Base-by-base conservation (phyloP, 2,888 invertebrate species). In the Cryptophagus acutangulus region DNA sequence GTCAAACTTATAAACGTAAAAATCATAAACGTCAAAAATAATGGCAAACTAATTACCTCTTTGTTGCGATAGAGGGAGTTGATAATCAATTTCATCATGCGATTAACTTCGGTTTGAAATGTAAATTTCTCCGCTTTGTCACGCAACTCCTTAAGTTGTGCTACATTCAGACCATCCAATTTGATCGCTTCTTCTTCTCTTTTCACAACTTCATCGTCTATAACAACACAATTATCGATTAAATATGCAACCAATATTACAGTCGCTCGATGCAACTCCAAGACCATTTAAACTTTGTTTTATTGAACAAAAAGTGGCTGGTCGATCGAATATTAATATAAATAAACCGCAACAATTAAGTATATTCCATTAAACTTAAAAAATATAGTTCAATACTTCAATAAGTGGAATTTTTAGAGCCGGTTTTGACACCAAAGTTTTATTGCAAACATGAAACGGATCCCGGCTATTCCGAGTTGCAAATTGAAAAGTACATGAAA, bases 21-120 rank as follows among this genome's bases (percentile, higher is more conserved):
- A 14, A 12, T 17, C 12, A 14, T 9, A n/a, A 1, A 8, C 1
- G 9, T 36, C 17, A 16, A 13, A 5, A 9, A 36, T 20, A 29
- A 28, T 17, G 3, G n/a, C 13, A 15, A 36, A 17, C n/a, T n/a
- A n/a, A n/a, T 55, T 62, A 85, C 87, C 76, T 99, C 99, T 73
- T 99, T 99, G 71, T 99, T 99, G 59, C 94, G 82, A 73, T 99
- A 99, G 5, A 99, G 76, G 5, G 99, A 99, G 74, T 99, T 99
- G 67, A 99, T 99, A 71, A 99, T 99, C 43, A 99, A 81, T 71
- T 99, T 99, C 99, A 99, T 99, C 95, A 99, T 96, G 42, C 97
- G 87, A 73, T 95, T 95, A 28, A 99, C 99, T 74, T 99, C 99
- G 1, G 99, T 95, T 74, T 99, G 92, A 76, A 96, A 97, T 16